These are phyloP conservation scores for Heliangelus exortis DNA, from an alignment of 2,797 vertebrate species.

Conservation along the genomic window DNA sequence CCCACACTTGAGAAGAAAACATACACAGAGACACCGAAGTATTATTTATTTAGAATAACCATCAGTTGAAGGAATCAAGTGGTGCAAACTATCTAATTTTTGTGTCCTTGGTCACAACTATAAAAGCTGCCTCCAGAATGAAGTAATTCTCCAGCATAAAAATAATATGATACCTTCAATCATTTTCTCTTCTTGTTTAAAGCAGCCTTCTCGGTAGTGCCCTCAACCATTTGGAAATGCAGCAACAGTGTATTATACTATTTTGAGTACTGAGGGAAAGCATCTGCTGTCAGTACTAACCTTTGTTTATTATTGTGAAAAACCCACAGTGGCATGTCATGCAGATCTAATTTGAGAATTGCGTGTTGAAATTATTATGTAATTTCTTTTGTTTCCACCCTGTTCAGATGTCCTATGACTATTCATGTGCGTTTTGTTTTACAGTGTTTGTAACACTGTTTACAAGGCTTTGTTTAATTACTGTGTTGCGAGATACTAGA, in stretches of 20 bases:
- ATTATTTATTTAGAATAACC: slow-evolving; percentile 34
- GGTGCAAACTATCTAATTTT: background rate
- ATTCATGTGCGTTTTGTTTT: background rate
- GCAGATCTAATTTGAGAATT: slow-evolving; percentile 36
- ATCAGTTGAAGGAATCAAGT: background rate
- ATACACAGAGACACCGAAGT: background rate
- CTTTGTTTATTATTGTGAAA: slow-evolving; percentile 26
- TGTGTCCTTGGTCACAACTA: background rate
- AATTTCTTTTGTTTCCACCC: slow-evolving; percentile 31
- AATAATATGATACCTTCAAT: background rate
- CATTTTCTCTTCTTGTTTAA: background rate
- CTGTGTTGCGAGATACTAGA: background rate
- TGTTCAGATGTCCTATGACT: background rate
- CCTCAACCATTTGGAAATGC: background rate
- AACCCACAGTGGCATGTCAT: background rate
- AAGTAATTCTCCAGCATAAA: background rate
- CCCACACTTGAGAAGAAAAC: slow-evolving; percentile 48
- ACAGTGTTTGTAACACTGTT: slow-evolving; percentile 7
- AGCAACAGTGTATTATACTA: background rate
- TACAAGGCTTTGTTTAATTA: background rate
- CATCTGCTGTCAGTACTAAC: background rate
- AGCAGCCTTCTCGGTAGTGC: background rate
- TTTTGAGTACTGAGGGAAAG: background rate
- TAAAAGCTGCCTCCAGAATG: background rate
- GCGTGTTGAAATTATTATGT: background rate